Evolutionary conservation across 2,888 invertebrate species (phyloP), one percentile per base, ranked within the genome.

Genomic region (Agriopis aurantiaria): DNA sequence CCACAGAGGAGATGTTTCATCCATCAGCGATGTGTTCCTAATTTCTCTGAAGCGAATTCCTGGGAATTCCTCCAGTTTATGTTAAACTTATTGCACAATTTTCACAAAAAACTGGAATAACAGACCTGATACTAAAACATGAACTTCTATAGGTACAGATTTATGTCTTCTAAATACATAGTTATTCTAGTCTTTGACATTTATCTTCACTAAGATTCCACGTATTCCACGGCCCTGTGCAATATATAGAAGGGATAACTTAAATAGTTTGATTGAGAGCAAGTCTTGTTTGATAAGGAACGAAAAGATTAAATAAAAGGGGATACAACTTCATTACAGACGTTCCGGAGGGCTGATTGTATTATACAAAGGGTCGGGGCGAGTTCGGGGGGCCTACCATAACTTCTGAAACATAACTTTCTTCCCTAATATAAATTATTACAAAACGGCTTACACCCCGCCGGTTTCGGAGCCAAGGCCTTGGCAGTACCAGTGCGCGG

Each of bases 251-350:
- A 48, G 12, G n/a, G 48, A 12, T 48, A 48, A 48, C 48, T 48
- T n/a, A 48, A 48, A 12, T n/a, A 48, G 17, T 64, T 43, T 49
- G 43, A 64, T 41, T 23, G 23, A 67, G 53, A 64, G 45, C 49
- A 40, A 23, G 62, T 40, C 46, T 57, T 65, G 51, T 72, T 69
- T 65, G 43, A 63, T 46, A 63, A 68, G 51, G 45, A 46, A 52
- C 56, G 55, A 64, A 59, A 59, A 68, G 62, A 65, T 64, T 66
- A 65, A 64, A 66, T 69, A 65, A 68, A 69, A 63, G n/a, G 23
- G 60, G 65, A 70, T 60, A 71, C 60, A 72, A 72, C 69, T 69
- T 69, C 45, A 66, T 72, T 69, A 67, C 57, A 60, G 65, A 58
- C 61, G 53, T 65, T 65, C 68, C 45, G 56, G 65, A 52, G 57